Base-by-base conservation (phyloP, 1,140 invertebrate genomes). In the Pseudomyrmex sp. region DNA sequence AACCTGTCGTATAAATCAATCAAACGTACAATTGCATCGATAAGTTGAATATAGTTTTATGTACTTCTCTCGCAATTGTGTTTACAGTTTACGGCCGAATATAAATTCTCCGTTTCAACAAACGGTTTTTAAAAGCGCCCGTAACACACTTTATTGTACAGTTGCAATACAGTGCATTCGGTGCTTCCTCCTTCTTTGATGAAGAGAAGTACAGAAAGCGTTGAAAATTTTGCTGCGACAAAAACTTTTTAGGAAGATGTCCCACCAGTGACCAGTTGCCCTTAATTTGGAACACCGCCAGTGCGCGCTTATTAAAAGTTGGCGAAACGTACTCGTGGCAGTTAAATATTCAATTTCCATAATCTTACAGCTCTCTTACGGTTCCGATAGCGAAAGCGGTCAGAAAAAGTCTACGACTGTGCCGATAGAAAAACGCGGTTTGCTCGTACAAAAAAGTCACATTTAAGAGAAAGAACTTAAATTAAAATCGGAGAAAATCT, bases 251-350 rank as follows among this genome's bases (percentile, higher is more conserved):
- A 63, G 59, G 52, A 82, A 80, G 84, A 88, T 76, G 72, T 84
- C 63, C 26, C 66, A 23, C 74, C 58, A 76, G 76, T 76, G 76
- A 73, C 82, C 85, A 88, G 87, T 90, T 90, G 85, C 35, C 83
- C 73, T 90, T 90, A 86, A 90, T 90, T 90, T 92, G 91, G 90
- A 91, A 56, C 77, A 54, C n/a, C n/a, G 91, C 90, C 91, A 92
- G 84, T 84, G 83, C 84, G 48, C 73, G 72, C 79, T 90, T 90
- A 88, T 90, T 88, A 86, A 88, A 72, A 87, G 83, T 50, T 75
- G 62, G 52, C 44, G 66, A 15, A 72, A 26, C 62, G 61, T 62
- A 76, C 35, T 44, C 35, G 48, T 58, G 20, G n/a, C 23, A 75
- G 52, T 85, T 88, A 74, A 88, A 91, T 82, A 82, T 85, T 85